Evolutionary conservation across 2,113 vertebrate genomes (phyloP).

Genomic region (Thunnus maccoyii): DNA sequence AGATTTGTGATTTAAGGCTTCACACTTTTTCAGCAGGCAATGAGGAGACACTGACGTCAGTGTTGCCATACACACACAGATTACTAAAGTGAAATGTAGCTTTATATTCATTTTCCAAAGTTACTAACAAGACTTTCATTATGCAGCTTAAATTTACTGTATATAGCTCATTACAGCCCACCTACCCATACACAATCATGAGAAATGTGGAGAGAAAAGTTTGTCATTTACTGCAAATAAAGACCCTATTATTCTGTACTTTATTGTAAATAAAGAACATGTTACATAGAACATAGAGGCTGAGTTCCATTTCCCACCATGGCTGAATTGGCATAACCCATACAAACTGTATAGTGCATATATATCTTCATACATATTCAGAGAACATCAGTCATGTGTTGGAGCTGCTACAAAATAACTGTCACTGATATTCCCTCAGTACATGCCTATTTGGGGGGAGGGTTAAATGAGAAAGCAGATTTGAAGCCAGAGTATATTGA

Average conservation of each 20-base stretch:
- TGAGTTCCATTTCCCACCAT: not conserved
- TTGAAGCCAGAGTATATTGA: no score
- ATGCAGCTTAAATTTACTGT: slow-evolving; percentile 21
- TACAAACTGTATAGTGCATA: not conserved
- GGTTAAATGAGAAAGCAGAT: no score
- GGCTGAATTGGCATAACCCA: slow-evolving; percentile 6
- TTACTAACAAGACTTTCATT: slow-evolving; percentile 54
- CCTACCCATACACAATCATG: not conserved
- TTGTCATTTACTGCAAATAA: slow-evolving; percentile 5
- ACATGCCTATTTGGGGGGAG: no score
- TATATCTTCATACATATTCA: no score
- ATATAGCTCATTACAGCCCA: slow-evolving; percentile 1
- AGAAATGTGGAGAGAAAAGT: slow-evolving; percentile 6
- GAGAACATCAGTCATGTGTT: no score
- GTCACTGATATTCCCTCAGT: no score
- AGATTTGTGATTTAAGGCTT: slow-evolving; percentile 43
- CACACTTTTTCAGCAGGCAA: slow-evolving; percentile 13
- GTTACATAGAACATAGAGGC: not conserved
- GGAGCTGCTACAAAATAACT: no score
- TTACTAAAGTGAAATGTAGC: slow-evolving; percentile 33
- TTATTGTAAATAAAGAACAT: not conserved
- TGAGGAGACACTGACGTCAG: slow-evolving; percentile 44
- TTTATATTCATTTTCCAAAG: slow-evolving; percentile 58
- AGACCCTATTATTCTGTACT: not conserved
- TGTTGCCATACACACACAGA: slow-evolving; percentile 44